phyloP scores from a whole-genome alignment of 2,113 vertebrate species.

The Octodon degus region DNA sequence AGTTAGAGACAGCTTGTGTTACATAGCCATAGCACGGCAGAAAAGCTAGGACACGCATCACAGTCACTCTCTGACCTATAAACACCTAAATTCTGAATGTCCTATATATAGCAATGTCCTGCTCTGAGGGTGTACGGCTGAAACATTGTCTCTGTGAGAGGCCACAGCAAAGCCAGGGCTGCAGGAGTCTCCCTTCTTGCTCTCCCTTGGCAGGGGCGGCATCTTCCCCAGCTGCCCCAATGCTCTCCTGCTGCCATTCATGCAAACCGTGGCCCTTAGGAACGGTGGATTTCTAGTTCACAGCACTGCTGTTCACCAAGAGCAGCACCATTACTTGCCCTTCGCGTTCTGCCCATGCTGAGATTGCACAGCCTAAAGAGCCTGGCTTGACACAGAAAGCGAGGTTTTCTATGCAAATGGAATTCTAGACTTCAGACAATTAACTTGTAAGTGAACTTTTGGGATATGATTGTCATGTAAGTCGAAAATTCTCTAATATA shows the following conservation, averaged over 20 bases:
- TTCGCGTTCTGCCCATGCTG: neutral
- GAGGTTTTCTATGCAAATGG: neutral
- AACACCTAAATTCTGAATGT: conserved; percentile 54
- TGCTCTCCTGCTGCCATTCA: neutral
- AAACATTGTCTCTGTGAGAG: neutral
- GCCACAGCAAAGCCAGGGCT: neutral
- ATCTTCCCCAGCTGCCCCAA: neutral
- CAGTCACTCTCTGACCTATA: neutral
- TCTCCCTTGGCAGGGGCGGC: neutral
- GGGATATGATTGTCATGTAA: neutral
- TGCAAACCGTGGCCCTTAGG: neutral
- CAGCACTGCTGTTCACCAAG: neutral
- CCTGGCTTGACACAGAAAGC: neutral
- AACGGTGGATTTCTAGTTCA: neutral
- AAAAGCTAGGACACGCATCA: neutral
- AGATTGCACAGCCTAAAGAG: neutral
- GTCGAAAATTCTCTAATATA: neutral
- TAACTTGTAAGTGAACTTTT: neutral
- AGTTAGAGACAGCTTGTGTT: neutral
- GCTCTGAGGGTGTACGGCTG: neutral
- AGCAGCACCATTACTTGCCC: neutral
- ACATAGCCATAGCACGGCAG: neutral
- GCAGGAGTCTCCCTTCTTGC: neutral
- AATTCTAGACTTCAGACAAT: neutral
- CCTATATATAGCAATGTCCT: neutral